Base-by-base conservation (phyloP, 1,140 invertebrate genomes). In the Musca vetustissima region DNA sequence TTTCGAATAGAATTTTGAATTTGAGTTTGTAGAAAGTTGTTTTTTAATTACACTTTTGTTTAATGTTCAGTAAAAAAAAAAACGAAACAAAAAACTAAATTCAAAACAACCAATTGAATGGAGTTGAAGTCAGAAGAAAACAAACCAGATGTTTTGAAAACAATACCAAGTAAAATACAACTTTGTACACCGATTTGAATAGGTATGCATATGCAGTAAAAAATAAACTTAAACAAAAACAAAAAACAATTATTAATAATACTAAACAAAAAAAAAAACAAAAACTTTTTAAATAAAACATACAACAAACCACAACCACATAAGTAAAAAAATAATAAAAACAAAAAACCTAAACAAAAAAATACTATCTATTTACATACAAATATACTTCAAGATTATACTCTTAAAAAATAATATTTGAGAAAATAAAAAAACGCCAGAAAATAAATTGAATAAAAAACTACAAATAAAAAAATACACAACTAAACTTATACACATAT, bases 111-210 rank as follows among this genome's bases (percentile, higher is more conserved):
- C 6, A 8, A 8, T 43, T 43, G 36, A 43, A 43, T 43, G 11
- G 36, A 13, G 36, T 43, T 43, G 36, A 43, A 43, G 36, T 2
- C 28, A 43, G 11, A 43, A 43, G 4, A 32, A 32, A 9, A 32
- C 3, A 32, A 32, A 32, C 28, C 36, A 43, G 36, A 43, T 43
- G 36, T 43, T 43, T 43, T 43, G 14, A 28, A 61, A 61, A 57
- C 52, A 64, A 71, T 71, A 75, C 74, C 74, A 75, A 78, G 75
- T 77, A 78, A 78, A 78, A 77, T 70, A 75, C 78, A 78, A 78
- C 77, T 78, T 78, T 78, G 77, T 78, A 78, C 77, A 78, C 77
- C 76, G 77, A 78, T 78, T 75, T 73, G 74, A 78, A 78, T 78
- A 77, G 74, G 75, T 78, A 75, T 75, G 72, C 76, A 77, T 77